Base-by-base conservation (phyloP, 2,797 vertebrate species). In the Tragelaphus eurycerus region DNA sequence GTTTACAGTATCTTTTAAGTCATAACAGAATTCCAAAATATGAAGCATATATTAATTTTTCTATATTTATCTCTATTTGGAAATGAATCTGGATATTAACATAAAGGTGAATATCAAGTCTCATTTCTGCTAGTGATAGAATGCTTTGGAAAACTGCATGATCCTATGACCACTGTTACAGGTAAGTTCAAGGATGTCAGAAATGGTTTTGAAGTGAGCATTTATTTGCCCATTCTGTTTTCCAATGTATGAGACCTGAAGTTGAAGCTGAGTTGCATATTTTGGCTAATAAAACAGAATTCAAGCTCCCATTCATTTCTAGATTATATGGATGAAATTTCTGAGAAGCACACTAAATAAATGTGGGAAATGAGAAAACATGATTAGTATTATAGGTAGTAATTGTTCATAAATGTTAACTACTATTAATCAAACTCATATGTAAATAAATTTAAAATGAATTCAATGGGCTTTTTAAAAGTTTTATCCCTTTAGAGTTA, bases 381-480 rank as follows among this genome's bases (percentile, higher is more conserved):
- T 50, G 31, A 5, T 71, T 94, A 57, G 27, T 64, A 4, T 92
- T 85, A 90, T 27, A 57, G 38, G 81, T 54, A 67, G 9, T 43
- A 88, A 89, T 64, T 85, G 2, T 74, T 93, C 4, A 94, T 31
- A 89, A 84, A 57, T 57, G 85, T 93, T 90, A 79, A 87, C 34
- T 90, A 17, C 4, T 74, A 81, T 88, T 95, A 88, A 86, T 87
- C 50, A 92, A 93, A 91, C 86, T 95, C 71, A 67, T 83, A 89
- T 48, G 12, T 88, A 91, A 96, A 91, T 90, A 14, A 92, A 88
- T 38, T 89, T 88, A 17, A 62, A 93, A 82, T 82, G 10, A 95
- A 89, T 91, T 93, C n/a, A 96, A 34, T 79, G 29, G 43, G 9
- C 12, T 91, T 96, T 93, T 86, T 54, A 90, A 46, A 93, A 90